A percentile compares a stretch with the other conserved stretches of the same genome.
Evolutionary conservation across 2,113 vertebrate species (phyloP).

Genomic region (Apodemus sylvaticus): DNA sequence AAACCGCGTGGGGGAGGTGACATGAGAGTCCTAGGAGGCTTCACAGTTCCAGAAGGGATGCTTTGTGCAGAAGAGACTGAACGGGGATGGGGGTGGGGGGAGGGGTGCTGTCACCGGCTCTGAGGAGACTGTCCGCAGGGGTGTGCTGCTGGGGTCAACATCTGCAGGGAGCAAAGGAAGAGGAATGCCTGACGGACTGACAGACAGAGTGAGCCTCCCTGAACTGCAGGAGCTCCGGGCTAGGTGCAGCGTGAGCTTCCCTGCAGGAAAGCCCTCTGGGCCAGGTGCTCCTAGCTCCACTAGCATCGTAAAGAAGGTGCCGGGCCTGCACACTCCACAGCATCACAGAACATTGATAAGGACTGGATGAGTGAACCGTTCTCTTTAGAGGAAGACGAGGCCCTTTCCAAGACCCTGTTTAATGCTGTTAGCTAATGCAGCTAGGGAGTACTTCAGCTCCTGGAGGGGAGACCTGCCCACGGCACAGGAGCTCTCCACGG

Average conservation of each 20-base stretch:
- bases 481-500: background rate
- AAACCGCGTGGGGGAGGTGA: background rate
- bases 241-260: background rate
- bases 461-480: background rate
- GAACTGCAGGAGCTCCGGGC: too few relatives aligned
- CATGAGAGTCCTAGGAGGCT: constrained; percentile 46
- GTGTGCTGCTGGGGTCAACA: background rate
- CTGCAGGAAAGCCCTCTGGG: background rate
- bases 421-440: background rate
- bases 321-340: background rate
- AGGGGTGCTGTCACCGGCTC: background rate
- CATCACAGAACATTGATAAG: background rate
- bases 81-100: background rate
- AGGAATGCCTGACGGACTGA: background rate
- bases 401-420: background rate
- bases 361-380: background rate
- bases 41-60: background rate
- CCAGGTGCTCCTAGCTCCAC: background rate
- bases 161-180: background rate
- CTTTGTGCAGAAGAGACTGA: background rate
- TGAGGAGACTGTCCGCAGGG: background rate
- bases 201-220: too few relatives aligned
- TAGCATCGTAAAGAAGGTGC: background rate
- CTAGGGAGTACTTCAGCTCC: background rate
- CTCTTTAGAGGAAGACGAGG: background rate